These are phyloP conservation scores for Poeciliopsis gracilis DNA, from an alignment of 2,797 vertebrate species.

Conservation along the genomic window DNA sequence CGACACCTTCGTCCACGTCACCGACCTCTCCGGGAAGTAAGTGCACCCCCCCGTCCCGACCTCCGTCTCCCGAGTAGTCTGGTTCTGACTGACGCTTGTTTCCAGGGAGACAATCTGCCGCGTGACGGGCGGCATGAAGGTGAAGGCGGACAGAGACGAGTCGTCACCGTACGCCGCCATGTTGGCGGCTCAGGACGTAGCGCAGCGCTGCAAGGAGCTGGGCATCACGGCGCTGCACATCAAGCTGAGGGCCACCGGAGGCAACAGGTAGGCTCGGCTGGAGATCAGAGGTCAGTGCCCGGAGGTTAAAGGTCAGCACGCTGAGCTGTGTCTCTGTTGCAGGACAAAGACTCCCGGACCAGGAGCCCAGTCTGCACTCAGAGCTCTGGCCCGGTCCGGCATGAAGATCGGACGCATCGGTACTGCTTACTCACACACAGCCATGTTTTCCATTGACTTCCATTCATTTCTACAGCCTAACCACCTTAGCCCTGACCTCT, in stretches of 20 bases:
- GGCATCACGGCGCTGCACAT: constrained; percentile 97
- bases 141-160: constrained; percentile 97
- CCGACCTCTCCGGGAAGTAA: constrained; percentile 96
- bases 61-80: accelerated
- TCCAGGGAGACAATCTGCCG: constrained; percentile 96
- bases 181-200: constrained; percentile 97
- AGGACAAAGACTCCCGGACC: constrained; percentile 99
- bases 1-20: constrained; percentile 97
- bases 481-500: too few species aligned
- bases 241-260: constrained; percentile 94
- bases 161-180: constrained; percentile 97
- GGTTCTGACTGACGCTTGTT: constrained; percentile 7
- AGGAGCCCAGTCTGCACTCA: constrained; percentile 95
- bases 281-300: background rate
- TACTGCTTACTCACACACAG: constrained; percentile 61
- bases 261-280: constrained; percentile 85
- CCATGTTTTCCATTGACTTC: too few species aligned
- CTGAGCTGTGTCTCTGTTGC: background rate
- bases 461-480: too few species aligned
- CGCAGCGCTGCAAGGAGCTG: constrained; percentile 96
- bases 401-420: constrained; percentile 99
- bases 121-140: constrained; percentile 98
- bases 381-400: constrained; percentile 95
- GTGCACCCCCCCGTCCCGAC: accelerated
- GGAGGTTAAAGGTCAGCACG: background rate